Conservation (phyloP, 2,113 vertebrate species). For the Pseudopodoces humilis region DNA sequence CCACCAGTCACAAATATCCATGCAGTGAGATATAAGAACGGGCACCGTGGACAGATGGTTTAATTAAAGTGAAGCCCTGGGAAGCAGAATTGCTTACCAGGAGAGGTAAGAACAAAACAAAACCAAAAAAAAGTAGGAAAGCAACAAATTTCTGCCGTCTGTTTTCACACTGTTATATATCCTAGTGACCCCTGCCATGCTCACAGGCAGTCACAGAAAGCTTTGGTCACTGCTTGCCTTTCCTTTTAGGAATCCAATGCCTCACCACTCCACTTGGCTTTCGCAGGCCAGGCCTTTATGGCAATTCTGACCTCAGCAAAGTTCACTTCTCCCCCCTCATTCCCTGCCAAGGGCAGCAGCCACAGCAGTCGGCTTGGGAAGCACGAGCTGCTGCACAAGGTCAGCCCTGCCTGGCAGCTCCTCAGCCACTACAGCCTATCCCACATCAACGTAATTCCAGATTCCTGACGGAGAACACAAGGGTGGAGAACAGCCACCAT, state of each 20-base stretch:
- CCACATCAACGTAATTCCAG: rapidly evolving
- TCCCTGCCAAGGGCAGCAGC: neutral
- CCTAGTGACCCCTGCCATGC: rapidly evolving
- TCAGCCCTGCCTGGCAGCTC: neutral
- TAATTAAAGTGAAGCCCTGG: neutral
- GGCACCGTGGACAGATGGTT: neutral
- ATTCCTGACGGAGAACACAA: neutral
- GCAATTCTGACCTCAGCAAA: neutral
- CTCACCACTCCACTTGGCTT: neutral
- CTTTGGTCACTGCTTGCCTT: neutral
- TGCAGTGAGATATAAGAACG: neutral
- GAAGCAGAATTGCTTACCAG: neutral
- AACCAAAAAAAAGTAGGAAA: neutral
- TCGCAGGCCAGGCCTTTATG: neutral
- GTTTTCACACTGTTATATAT: neutral
- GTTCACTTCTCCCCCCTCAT: neutral
- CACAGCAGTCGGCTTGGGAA: neutral
- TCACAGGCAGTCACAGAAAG: neutral
- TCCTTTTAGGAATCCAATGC: neutral
- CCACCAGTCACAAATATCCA: neutral
- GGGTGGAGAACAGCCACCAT: rapidly evolving
- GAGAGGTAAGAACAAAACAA: neutral
- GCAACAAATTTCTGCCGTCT: neutral
- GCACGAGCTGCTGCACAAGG: rapidly evolving
- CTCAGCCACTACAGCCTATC: neutral